Conservation (phyloP, 2,797 vertebrate species). For the Centropyge bicolor region DNA sequence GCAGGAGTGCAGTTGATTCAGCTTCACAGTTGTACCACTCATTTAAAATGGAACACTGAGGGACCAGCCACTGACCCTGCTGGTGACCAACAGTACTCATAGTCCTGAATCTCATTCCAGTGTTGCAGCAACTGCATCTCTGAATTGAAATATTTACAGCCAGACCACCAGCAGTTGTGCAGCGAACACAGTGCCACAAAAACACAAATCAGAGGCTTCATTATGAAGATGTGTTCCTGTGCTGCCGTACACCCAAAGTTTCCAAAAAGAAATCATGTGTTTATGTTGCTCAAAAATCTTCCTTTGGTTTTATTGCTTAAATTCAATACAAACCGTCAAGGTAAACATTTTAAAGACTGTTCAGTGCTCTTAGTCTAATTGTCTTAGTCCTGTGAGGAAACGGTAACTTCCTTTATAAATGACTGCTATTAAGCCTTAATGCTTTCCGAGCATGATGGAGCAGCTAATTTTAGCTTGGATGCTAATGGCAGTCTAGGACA, state of each 20-base stretch:
- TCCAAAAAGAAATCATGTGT: neutral
- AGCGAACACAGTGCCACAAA: neutral
- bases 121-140: constrained; percentile 8
- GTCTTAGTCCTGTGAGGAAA: constrained; percentile 59
- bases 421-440: constrained; percentile 76
- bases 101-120: constrained; percentile 1
- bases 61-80: neutral
- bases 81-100: neutral
- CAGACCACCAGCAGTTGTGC: neutral
- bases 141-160: constrained; percentile 11
- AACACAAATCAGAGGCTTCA: neutral
- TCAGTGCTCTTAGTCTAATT: constrained; percentile 56
- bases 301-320: neutral
- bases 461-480: constrained; percentile 78
- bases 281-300: constrained; percentile 5
- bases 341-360: constrained; percentile 58
- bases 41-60: constrained; percentile 14
- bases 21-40: neutral
- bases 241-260: neutral
- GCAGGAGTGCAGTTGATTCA: neutral
- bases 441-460: constrained; percentile 76
- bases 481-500: constrained; percentile 75
- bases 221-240: neutral
- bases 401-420: constrained; percentile 73
- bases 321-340: constrained; percentile 27